phyloP scores from a whole-genome alignment of 2,888 invertebrate genomes.

The Dermolepida albohirtum region DNA sequence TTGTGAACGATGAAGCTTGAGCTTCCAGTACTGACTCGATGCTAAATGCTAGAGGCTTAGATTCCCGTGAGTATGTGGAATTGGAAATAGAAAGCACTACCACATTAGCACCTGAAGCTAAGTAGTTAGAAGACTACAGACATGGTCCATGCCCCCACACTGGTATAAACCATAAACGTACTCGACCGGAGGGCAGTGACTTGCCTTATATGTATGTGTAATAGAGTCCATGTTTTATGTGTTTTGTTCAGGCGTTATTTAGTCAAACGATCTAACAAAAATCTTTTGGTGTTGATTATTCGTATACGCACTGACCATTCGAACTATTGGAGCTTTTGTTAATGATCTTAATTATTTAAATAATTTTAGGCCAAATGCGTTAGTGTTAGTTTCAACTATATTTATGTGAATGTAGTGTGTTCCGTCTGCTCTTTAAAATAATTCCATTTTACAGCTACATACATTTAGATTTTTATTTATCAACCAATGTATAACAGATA shows the following conservation, averaged over 20 bases:
- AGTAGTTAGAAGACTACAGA: constrained; percentile 48
- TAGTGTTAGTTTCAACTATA: constrained; percentile 48
- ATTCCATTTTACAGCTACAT: not conserved
- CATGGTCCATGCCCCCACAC: constrained; percentile 44
- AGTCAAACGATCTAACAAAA: constrained; percentile 14
- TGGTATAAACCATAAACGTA: constrained; percentile 46
- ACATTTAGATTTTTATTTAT: constrained; percentile 5
- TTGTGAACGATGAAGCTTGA: no score
- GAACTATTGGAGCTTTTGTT: not conserved
- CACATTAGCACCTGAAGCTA: constrained; percentile 44
- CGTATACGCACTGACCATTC: constrained; percentile 16
- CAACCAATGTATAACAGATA: constrained; percentile 5
- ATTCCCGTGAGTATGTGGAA: constrained; percentile 18
- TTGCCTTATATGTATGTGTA: constrained; percentile 48
- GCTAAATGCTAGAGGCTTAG: no score
- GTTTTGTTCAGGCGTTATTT: constrained; percentile 27
- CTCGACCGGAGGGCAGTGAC: constrained; percentile 57
- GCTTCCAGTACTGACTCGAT: no score
- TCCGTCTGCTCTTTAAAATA: constrained; percentile 40
- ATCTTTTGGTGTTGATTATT: constrained; percentile 36
- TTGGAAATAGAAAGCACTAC: constrained; percentile 17
- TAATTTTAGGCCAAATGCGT: constrained; percentile 45
- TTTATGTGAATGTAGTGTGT: constrained; percentile 55
- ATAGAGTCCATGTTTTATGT: constrained; percentile 40
- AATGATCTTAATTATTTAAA: no score